Base-by-base conservation (phyloP, 2,113 vertebrate species). In the Nipponia nippon region DNA sequence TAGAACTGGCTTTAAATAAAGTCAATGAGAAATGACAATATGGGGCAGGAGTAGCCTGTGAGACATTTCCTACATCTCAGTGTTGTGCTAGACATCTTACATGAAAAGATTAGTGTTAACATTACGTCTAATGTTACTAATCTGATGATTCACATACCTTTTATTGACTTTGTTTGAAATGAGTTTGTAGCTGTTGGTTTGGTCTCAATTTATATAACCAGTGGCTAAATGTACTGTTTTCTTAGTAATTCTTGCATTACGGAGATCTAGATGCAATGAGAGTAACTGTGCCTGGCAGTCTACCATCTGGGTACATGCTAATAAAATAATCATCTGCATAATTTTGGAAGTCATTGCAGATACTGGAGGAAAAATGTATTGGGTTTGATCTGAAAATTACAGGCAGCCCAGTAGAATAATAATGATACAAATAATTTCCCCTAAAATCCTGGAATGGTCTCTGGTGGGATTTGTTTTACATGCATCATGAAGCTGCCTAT, bases 341-440 rank as follows among this genome's bases (percentile, higher is more conserved):
- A 93, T 97, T 95, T 90, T 96, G 91, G 93, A 96, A 96, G 91
- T 94, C 93, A 85, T 88, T 94, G 89, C 76, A 83, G 94, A 89
- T 89, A 94, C 87, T 92, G 65, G 61, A 63, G 63, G 49, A 11
- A 55, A 95, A 96, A 82, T 78, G 36, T 84, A 95, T 95, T 87
- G 52, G 52, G 42, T 94, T 97, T 97, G 96, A 97, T 93, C 85
- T 95, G 95, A 97, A 96, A 97, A 95, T 92, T 96, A 73, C 91
- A 94, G 88, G 55, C 92, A 89, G 72, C 86, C 36, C 8, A 13
- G 70, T 91, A 95, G 90, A 96, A 96, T 97, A 94, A 96, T 94
- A 96, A 96, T 92, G 92, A 94, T 97, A 89, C 47, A 95, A 97
- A 96, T 94, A 87, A 96, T 95, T 96, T 95, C 83, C 89, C 81